Evolutionary conservation across 92 coral and sea anemone genomes (phyloP), one percentile per base, ranked within the genome.

Genomic region (Phenganax stokvisi): DNA sequence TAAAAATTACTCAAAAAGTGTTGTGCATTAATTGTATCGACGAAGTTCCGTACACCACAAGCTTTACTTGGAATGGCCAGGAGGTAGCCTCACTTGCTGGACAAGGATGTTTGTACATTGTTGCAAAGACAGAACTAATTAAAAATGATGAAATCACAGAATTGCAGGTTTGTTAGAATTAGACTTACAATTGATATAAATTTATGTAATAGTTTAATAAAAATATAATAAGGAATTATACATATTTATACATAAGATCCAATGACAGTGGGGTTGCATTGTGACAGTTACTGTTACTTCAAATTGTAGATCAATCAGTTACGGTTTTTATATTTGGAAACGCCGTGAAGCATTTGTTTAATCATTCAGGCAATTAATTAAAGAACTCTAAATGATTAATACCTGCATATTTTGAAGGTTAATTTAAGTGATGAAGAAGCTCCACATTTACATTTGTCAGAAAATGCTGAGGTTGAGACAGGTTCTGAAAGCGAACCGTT

Each of bases 81-180:
- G 77, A 72, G 29, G 77, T 72, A 6, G 77, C 77, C 10, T 72
- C 77, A 72, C 77, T 72, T 31, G 77, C 77, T 72, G 77, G 77
- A 52, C 77, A 72, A 55, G 77, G 77, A 55, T 72, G 77, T 55
- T 55, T 72, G 56, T 72, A 72, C 58, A 72, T 72, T 47, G 57
- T 52, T 6, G 77, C 77, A 44, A 72, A 53, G 58, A 44, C 77
- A 72, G 57, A 44, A 51, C 25, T 72, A 7, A 15, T 72, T 52
- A 72, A 72, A 72, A 72, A 52, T 47, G 77, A 52, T 47, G 77
- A 72, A 72, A 61, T 51, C 20, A 9, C 57, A 72, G 57, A 6
- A 72, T 72, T 72, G n/a, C 77, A 72, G 77, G 77, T 72, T 53
- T 25, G 77, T 72, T 53, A 72, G 51, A 70, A 31, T n/a, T 70